A percentile compares a stretch with the other conserved stretches of the same genome.
Conservation (phyloP, 2,797 vertebrate species). For the Hippocampus kuda region DNA sequence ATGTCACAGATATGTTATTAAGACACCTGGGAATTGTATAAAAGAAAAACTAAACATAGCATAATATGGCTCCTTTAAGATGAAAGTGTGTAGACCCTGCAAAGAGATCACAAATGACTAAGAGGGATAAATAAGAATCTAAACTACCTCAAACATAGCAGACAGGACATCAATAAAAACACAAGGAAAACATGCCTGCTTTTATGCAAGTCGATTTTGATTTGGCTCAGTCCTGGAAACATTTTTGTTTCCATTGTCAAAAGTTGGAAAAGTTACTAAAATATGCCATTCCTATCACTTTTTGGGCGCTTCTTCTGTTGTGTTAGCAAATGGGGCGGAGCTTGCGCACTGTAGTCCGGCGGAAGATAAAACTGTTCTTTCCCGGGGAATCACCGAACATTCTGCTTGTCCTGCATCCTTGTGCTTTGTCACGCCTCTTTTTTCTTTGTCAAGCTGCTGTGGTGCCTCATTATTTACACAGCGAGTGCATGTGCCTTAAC, state of each 20-base stretch:
- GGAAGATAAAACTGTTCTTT: neutral
- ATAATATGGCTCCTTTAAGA: neutral
- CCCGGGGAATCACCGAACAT: neutral
- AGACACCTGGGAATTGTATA: neutral
- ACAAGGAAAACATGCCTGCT: too few relatives aligned
- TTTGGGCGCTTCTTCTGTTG: neutral
- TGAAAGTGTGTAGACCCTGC: neutral
- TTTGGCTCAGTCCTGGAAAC: neutral
- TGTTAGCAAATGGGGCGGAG: neutral
- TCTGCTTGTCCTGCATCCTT: neutral
- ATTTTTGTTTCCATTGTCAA: neutral
- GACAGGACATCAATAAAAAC: neutral
- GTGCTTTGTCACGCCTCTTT: too few relatives aligned
- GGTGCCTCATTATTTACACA: neutral
- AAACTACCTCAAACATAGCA: neutral
- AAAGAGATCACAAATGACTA: neutral
- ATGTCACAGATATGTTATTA: neutral
- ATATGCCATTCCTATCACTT: neutral
- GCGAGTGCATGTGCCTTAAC: too few relatives aligned
- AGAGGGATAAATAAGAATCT: neutral
- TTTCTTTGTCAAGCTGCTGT: neutral
- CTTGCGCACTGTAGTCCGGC: neutral
- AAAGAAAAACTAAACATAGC: too few relatives aligned
- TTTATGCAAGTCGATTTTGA: too few relatives aligned
- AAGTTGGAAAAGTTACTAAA: constrained; percentile 1